Evolutionary conservation across 2,797 vertebrate species (phyloP).

Genomic region (Apogon hyalosoma): DNA sequence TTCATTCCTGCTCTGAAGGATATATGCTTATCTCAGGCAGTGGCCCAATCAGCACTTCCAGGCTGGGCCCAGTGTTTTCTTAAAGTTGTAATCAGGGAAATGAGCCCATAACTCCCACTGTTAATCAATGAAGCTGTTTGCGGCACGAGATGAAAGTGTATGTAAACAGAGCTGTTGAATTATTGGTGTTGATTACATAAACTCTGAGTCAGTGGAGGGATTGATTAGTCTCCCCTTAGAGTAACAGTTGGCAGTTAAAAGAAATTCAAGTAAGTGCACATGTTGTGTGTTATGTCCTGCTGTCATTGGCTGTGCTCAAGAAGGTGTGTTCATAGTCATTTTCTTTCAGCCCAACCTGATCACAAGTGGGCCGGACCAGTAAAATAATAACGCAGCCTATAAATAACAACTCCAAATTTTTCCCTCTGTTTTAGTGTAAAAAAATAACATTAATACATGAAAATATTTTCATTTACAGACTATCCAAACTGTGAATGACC

Average conservation of each 20-base stretch:
- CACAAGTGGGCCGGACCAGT: no score
- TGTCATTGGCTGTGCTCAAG: no score
- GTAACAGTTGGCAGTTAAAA: conserved; percentile 49
- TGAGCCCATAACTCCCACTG: conserved; percentile 86
- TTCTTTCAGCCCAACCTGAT: no score
- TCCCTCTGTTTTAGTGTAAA: no score
- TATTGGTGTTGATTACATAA: conserved; percentile 67
- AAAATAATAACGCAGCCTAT: no score
- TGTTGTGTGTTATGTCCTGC: no score
- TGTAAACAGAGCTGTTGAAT: conserved; percentile 62
- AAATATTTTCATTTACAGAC: no score
- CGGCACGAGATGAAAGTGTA: conserved; percentile 51
- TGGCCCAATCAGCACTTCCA: conserved; percentile 84
- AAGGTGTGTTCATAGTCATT: no score
- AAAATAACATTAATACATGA: no score
- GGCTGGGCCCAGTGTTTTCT: conserved; percentile 80
- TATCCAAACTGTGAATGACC: no score
- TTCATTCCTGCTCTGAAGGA: conserved; percentile 78
- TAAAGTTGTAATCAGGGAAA: conserved; percentile 91
- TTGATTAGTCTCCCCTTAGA: conserved; percentile 42
- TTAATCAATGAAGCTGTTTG: conserved; percentile 82
- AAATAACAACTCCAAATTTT: no score
- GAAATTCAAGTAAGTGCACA: conserved; percentile 15
- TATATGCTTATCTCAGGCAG: conserved; percentile 74
- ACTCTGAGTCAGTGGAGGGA: conserved; percentile 46